Percentiles rank a stretch among this genome's conserved stretches.
Conservation (phyloP, 1,140 invertebrate genomes). For the Patella vulgata region DNA sequence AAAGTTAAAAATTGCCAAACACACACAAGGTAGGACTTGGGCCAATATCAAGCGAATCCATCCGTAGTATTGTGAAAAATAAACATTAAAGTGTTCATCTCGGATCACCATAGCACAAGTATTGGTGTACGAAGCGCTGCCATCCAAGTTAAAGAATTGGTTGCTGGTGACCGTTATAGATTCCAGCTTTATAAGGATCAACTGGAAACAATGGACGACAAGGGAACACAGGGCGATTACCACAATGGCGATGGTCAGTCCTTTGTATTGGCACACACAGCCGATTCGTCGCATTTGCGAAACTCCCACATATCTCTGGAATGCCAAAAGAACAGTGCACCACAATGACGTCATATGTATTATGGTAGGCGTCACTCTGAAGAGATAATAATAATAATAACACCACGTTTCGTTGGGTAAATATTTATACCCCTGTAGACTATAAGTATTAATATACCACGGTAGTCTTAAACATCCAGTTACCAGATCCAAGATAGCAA, state of each 20-base stretch:
- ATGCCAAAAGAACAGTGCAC: conserved; percentile 4
- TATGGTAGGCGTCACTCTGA: not conserved
- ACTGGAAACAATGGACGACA: conserved; percentile 2
- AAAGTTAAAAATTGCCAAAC: not conserved
- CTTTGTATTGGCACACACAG: conserved; percentile 3
- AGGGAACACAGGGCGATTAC: not conserved
- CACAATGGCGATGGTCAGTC: not conserved
- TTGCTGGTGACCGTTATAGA: not conserved
- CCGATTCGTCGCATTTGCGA: not conserved
- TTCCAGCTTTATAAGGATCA: not conserved
- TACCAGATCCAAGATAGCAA: not conserved
- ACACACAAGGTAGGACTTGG: conserved; percentile 2
- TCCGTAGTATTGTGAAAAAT: not conserved
- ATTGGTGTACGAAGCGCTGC: not conserved
- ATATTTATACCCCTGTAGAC: conserved; percentile 2
- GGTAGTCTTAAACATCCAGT: conserved; percentile 3
- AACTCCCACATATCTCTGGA: conserved; percentile 5
- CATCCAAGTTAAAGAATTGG: not conserved
- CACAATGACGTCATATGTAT: conserved; percentile 4
- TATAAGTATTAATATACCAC: not conserved
- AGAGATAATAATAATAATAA: not conserved
- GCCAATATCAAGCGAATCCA: not conserved
- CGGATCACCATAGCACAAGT: not conserved
- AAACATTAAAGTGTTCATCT: not conserved
- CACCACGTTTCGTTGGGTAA: conserved; percentile 2